Evolutionary conservation across 2,888 invertebrate genomes (phyloP).

Genomic region (Eurois occulta): DNA sequence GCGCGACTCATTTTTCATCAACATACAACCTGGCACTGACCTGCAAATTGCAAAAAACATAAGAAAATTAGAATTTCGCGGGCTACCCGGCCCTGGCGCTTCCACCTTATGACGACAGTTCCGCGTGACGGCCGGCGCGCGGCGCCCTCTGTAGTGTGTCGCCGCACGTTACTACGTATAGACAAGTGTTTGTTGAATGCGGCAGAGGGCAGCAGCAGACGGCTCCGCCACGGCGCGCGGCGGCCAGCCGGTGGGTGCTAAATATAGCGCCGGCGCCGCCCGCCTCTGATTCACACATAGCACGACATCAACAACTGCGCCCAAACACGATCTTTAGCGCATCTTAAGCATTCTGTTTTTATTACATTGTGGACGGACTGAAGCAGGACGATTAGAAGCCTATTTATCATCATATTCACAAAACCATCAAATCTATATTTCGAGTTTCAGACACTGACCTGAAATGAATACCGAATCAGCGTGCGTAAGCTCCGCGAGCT

Average conservation of each 20-base stretch:
- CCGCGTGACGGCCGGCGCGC: background rate
- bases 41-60: too few species aligned
- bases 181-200: background rate
- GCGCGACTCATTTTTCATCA: background rate
- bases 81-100: too few species aligned
- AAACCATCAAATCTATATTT: background rate
- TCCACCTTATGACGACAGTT: background rate
- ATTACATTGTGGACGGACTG: slow-evolving; percentile 2
- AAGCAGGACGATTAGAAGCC: background rate
- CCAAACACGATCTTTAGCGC: slow-evolving; percentile 27
- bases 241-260: slow-evolving; percentile 61
- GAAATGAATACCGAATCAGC: background rate
- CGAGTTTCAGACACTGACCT: background rate
- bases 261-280: slow-evolving; percentile 70
- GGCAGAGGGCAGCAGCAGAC: slow-evolving; percentile 60
- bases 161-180: slow-evolving; percentile 4
- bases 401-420: background rate
- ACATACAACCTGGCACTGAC: background rate
- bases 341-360: slow-evolving; percentile 28
- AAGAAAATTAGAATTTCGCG: too few species aligned
- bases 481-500: background rate
- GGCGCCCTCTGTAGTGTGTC: slow-evolving; percentile 40
- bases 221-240: slow-evolving; percentile 46
- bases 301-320: slow-evolving; percentile 40
- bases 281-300: slow-evolving; percentile 69